Evolutionary conservation across 2,888 invertebrate species (phyloP), one percentile per base, ranked within the genome.

Genomic region (Synergus itoensis): DNA sequence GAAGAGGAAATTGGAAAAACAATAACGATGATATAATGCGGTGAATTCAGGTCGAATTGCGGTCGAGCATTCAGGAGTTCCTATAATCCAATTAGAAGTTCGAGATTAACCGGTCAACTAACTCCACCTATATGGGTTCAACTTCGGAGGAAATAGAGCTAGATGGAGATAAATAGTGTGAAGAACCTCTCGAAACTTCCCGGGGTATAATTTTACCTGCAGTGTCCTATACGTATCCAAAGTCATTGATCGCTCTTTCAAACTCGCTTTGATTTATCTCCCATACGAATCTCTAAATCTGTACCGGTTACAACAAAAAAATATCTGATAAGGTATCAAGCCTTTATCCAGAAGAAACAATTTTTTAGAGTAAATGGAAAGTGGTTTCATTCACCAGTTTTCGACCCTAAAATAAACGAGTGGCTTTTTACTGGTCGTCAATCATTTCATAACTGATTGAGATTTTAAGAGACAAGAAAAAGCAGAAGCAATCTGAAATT

Each of bases 1-100:
- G 36, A 36, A 73, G 53, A 43, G 45, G 73, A 73, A 73, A 53
- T 73, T 9, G 73, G 11, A 67, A 73, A 73, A 53, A 73, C 36
- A 53, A 53, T 53, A 73, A 73, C 53, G 36, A 28, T 53, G 73
- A 73, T 53, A 73, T 73, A 73, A 57, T 73, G 53, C 73, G n/a
- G 73, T 1, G 73, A 36, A 73, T 53, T 16, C n/a, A 73, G 76
- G 76, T 69, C 18, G 77, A 73, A 80, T 79, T 77, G 79, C 78
- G 80, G 78, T 79, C 83, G 69, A 78, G 45, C 76, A 82, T 79
- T 84, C 77, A 78, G 62, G 64, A 82, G 80, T 80, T 81, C 79
- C 77, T 84, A 57, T 57, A 84, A 84, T 84, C 82, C 79, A 83
- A 84, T 85, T 84, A 82, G 81, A 82, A 84, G 77, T 83, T 80